These are phyloP conservation scores for Mirza zaza DNA, from an alignment of 2,113 vertebrate species.

Conservation along the genomic window DNA sequence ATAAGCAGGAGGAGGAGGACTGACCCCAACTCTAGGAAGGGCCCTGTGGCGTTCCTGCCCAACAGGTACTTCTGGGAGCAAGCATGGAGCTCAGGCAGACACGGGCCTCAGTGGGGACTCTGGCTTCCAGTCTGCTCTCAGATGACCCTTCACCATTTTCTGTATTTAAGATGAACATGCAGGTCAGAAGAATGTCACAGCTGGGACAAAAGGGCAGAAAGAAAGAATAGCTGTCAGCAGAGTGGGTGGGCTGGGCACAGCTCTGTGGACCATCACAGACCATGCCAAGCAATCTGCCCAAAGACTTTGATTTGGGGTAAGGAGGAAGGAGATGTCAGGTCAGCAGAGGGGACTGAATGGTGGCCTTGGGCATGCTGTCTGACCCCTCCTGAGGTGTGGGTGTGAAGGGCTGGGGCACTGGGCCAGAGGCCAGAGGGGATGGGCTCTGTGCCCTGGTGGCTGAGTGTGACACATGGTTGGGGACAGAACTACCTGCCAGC, in stretches of 20 bases:
- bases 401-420: not conserved
- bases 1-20: not conserved
- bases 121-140: not conserved
- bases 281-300: not conserved
- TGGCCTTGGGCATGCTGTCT: not conserved
- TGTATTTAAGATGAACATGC: not conserved
- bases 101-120: not conserved
- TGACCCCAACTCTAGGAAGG: not conserved
- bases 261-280: not conserved
- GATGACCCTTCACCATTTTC: not conserved
- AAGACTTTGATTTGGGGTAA: too few relatives aligned
- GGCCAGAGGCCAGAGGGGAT: not conserved
- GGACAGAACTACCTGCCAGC: not conserved
- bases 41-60: not conserved
- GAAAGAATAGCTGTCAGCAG: not conserved
- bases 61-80: not conserved
- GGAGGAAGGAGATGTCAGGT: too few relatives aligned
- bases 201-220: not conserved
- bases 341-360: not conserved
- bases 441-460: not conserved
- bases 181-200: not conserved
- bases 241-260: not conserved
- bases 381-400: not conserved
- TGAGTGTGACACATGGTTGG: not conserved
- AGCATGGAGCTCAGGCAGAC: not conserved